These are phyloP conservation scores for Aythya baeri DNA, from an alignment of 2,113 vertebrate species.

Conservation along the genomic window DNA sequence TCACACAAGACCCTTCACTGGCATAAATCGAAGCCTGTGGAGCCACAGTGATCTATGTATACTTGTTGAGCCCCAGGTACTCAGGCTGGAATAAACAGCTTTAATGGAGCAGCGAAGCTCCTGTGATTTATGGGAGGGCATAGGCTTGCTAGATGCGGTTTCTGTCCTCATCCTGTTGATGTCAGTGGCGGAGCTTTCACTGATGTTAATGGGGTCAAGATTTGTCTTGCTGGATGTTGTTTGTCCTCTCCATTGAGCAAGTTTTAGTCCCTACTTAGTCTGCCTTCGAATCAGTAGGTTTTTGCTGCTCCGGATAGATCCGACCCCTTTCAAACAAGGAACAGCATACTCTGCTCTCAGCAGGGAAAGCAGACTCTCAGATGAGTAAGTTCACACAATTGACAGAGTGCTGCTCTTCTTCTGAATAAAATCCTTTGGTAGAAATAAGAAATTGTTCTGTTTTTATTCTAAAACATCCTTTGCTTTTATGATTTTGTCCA, in stretches of 20 bases:
- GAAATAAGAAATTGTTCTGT: neutral
- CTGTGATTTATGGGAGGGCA: constrained; percentile 41
- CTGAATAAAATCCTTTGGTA: neutral
- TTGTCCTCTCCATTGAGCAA: neutral
- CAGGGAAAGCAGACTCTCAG: neutral
- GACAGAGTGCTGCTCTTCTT: neutral
- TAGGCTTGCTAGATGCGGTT: neutral
- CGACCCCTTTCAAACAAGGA: neutral
- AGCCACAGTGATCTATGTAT: constrained; percentile 26
- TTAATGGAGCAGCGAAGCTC: neutral
- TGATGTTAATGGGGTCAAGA: neutral
- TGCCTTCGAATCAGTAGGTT: neutral
- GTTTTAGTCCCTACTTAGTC: neutral
- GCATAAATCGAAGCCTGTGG: constrained; percentile 32
- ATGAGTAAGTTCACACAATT: neutral
- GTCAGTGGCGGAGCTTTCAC: neutral
- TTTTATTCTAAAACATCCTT: neutral
- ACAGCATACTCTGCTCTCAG: neutral
- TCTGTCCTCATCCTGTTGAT: constrained; percentile 13
- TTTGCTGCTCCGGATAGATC: neutral
- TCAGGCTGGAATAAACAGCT: constrained; percentile 44
- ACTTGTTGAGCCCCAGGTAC: constrained; percentile 43
- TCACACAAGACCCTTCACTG: neutral
- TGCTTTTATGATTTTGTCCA: neutral
- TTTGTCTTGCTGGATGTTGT: neutral